Base-by-base conservation (phyloP, 2,888 invertebrate species). In the Liopterus haemorrhoidalis region DNA sequence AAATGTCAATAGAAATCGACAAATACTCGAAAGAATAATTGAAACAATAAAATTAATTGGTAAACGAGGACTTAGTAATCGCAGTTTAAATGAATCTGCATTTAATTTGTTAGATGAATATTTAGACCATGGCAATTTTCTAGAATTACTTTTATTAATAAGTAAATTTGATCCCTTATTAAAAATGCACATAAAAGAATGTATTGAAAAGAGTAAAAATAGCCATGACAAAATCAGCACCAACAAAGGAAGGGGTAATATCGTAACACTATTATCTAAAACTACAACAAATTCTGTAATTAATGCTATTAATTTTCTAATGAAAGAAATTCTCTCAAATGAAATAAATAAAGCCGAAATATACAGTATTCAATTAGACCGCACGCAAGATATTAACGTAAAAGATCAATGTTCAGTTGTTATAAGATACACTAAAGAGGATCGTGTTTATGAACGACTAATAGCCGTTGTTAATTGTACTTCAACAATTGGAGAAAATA, bases 371-470 rank as follows among this genome's bases (percentile, higher is more conserved):
- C 24, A 22, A 9, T 3, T 41, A 15, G 31, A 41, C 12, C 20
- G 21, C 14, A 32, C 41, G 22, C 41, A 41, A 15, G 41, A 32
- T 12, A 32, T 41, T 32, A 21, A n/a, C 11, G n/a, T n/a, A 2
- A 3, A 41, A 21, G 41, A 41, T 31, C 41, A 49, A 30, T 48
- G 35, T 19, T 28, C 33, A 12, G 19, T 48, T 27, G 19, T 48
- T 37, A 14, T 40, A 8, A 21, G 41, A 19, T 48, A 46, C 31
- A 36, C 46, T 6, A 6, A 25, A 5, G 22, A 42, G 31, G 31
- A 31, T 31, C 4, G 9, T 18, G 28, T 46, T 22, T 25, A 28
- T 27, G 46, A 46, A 11, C n/a, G 41, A 25, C 11, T 46, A 8
- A 18, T 43, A 19, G 25, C 5, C 6, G 16, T 46, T 11, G 39